Evolutionary conservation across 2,797 vertebrate species (phyloP), one percentile per base, ranked within the genome.

Genomic region (Pseudopleuronectes americanus): DNA sequence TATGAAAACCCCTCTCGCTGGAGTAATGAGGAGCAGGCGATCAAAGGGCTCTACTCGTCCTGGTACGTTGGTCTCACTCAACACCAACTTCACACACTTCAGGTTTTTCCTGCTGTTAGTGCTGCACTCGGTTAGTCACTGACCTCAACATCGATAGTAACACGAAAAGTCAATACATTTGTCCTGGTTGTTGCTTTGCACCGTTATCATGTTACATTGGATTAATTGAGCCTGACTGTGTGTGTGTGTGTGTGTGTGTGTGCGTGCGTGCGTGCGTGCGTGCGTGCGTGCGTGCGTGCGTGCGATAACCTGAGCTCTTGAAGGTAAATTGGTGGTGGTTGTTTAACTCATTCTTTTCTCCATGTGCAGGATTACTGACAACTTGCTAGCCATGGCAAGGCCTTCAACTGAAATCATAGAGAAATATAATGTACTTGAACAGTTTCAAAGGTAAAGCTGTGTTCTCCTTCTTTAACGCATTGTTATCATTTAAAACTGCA

Each of bases 1-100:
- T 99, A 99, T 1, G 98, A 99, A 89, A 99, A 99, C 75, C 96
- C 98, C 0, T 88, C 95, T n/a, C 96, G 97, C 70, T 99, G 97
- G 97, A 96, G 95, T 6, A 91, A 96, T 21, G 92, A 96, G 79
- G 96, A 99, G 33, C 97, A 99, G 87, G 97, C 96, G 64, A 76
- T 99, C 60, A 96, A 94, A 82, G 98, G 98, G 31, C 92, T 99
- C 64, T 99, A 98, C 89, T 99, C 98, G 0, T 99, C 97, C 64
- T 99, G 97, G 98, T 99, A 90, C 80, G 91, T 68, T 4, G 0
- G 6, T 12, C 2, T 3, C 54, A 54, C 47, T 64, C 28, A 13
- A 2, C 4, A 4, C n/a, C 0, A 2, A 13, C 21, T 56, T 52
- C 52, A n/a, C 7, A 31, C 19, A 6, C 53, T 19, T 23, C 3